These are phyloP conservation scores for Brachionus asplanchnoidis DNA, from an alignment of 1,140 invertebrate genomes.

Conservation along the genomic window DNA sequence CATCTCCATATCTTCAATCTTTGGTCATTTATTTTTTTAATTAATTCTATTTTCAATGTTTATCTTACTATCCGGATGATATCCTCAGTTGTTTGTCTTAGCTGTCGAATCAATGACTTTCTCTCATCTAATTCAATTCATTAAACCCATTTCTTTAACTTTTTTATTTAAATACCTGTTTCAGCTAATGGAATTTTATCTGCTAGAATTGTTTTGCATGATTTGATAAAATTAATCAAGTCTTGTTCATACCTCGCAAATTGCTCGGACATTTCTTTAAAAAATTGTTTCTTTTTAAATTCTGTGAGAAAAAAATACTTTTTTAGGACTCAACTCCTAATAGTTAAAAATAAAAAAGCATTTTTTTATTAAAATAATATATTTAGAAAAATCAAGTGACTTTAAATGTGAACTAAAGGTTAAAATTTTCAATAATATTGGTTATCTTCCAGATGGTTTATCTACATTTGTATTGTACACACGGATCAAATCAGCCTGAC, in stretches of 20 bases:
- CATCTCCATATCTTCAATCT: slow-evolving; percentile 29
- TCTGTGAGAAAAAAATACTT: not conserved
- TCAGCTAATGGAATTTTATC: slow-evolving; percentile 19
- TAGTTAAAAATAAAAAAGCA: not conserved
- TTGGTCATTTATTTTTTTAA: not conserved
- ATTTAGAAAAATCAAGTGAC: slow-evolving; percentile 10
- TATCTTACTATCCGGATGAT: not conserved
- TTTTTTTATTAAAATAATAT: not conserved
- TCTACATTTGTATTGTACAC: slow-evolving; percentile 51
- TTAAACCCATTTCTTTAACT: not conserved
- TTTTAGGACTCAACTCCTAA: not conserved
- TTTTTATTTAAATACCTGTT: not conserved
- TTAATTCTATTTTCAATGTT: not conserved
- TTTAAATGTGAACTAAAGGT: not conserved
- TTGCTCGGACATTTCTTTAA: slow-evolving; percentile 11
- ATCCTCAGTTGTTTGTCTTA: not conserved
- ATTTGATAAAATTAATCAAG: slow-evolving; percentile 9
- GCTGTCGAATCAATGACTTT: slow-evolving; percentile 23
- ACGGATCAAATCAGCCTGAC: slow-evolving; percentile 64
- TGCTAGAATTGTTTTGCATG: slow-evolving; percentile 17
- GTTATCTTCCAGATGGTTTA: slow-evolving; percentile 50
- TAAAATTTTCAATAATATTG: not conserved
- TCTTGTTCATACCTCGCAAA: slow-evolving; percentile 7
- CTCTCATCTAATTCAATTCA: not conserved
- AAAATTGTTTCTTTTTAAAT: not conserved